Conservation (phyloP, 2,888 invertebrate species). For the Drosophila infuscata region DNA sequence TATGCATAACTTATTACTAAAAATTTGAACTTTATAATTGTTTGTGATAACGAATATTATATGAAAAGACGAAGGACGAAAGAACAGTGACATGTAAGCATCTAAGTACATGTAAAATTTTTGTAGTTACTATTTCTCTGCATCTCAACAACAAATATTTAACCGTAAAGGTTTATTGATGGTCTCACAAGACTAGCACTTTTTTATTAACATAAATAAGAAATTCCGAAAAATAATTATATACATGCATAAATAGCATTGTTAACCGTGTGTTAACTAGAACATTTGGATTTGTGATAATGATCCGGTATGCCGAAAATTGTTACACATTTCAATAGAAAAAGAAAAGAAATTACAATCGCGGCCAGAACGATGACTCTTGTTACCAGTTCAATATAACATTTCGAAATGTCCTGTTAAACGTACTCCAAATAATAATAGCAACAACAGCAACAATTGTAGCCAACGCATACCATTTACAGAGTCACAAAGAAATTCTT, state of each 20-base stretch:
- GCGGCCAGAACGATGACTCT: neutral
- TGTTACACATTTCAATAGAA: slow-evolving; percentile 1
- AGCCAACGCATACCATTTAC: slow-evolving; percentile 58
- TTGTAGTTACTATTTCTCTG: slow-evolving; percentile 74
- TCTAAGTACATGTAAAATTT: slow-evolving; percentile 47
- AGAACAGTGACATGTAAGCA: slow-evolving; percentile 14
- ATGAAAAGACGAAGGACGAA: slow-evolving; percentile 21
- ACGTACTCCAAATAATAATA: slow-evolving; percentile 40
- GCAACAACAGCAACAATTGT: slow-evolving; percentile 47
- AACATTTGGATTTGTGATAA: slow-evolving; percentile 27
- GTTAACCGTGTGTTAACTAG: slow-evolving; percentile 33
- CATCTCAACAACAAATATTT: slow-evolving; percentile 69
- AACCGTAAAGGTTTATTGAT: slow-evolving; percentile 54
- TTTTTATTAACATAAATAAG: slow-evolving; percentile 68
- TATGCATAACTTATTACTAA: slow-evolving; percentile 70
- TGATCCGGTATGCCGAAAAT: neutral
- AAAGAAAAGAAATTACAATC: neutral
- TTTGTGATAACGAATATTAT: slow-evolving; percentile 74
- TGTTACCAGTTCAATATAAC: slow-evolving; percentile 2
- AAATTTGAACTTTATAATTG: slow-evolving; percentile 77
- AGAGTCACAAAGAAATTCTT: slow-evolving; percentile 45
- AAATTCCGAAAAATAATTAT: slow-evolving; percentile 36
- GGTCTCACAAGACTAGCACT: slow-evolving; percentile 70
- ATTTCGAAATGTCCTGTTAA: slow-evolving; percentile 19
- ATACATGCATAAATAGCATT: slow-evolving; percentile 38